Evolutionary conservation across 2,797 vertebrate genomes (phyloP).

Genomic region (Sandelia bainsii): DNA sequence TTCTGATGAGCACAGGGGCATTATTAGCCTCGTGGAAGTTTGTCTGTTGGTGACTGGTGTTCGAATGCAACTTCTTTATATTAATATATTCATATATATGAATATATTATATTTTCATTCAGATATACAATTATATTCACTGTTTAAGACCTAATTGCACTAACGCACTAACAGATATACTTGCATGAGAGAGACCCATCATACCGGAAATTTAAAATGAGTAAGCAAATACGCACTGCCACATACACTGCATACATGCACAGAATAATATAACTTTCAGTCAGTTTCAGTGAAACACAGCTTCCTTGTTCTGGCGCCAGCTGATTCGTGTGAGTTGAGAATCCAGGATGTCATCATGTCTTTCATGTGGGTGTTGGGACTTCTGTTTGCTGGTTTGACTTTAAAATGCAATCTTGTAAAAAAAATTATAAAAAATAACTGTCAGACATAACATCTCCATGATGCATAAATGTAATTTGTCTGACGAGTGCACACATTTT

Average conservation of each 20-base stretch:
- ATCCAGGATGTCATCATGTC: no score
- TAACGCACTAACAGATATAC: background rate
- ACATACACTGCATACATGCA: no score
- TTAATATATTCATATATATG: no score
- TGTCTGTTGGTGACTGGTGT: no score
- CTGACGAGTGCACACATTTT: background rate
- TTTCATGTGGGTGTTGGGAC: background rate
- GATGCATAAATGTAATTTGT: background rate
- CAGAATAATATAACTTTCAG: background rate
- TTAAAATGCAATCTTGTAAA: constrained; percentile 8
- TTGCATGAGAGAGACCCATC: background rate
- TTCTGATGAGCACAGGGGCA: no score
- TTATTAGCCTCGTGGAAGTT: background rate
- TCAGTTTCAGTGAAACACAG: background rate
- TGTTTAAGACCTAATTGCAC: background rate
- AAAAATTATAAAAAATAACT: background rate
- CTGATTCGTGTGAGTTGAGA: constrained; percentile 23
- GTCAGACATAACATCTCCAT: background rate
- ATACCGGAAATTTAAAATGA: background rate
- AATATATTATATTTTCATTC: no score
- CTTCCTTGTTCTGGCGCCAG: constrained; percentile 40
- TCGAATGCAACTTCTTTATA: background rate
- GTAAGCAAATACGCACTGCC: background rate
- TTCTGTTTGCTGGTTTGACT: constrained; percentile 21
- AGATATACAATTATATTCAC: no score